These are phyloP conservation scores for Lagopus muta DNA, from an alignment of 2,113 vertebrate species.

Conservation along the genomic window DNA sequence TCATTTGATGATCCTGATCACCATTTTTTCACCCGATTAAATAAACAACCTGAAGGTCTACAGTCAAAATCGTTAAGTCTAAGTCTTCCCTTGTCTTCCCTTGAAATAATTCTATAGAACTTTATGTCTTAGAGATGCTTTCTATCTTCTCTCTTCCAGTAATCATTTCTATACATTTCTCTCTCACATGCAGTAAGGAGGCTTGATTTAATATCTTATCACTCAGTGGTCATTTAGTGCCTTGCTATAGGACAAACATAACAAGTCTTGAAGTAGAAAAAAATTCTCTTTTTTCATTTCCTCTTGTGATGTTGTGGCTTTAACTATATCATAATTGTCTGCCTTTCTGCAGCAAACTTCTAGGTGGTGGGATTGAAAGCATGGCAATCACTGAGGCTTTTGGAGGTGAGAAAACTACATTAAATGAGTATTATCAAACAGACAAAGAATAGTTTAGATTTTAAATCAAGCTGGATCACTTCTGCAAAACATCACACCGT, in stretches of 20 bases:
- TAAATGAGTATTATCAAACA: neutral
- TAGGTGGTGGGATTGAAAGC: constrained; percentile 97
- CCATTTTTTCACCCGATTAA: neutral
- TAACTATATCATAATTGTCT: neutral
- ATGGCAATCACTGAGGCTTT: constrained; percentile 99
- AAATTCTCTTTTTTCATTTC: neutral
- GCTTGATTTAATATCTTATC: neutral
- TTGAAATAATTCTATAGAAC: neutral
- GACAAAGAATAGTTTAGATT: neutral
- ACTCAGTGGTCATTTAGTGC: neutral
- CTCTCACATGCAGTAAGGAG: neutral
- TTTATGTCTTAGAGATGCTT: neutral
- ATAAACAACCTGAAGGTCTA: neutral
- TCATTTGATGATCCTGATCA: neutral
- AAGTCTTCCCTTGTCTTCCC: neutral
- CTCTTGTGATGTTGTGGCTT: neutral
- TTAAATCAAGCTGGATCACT: neutral
- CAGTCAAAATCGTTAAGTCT: neutral
- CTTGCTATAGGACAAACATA: neutral
- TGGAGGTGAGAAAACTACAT: constrained; percentile 85
- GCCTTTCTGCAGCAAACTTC: constrained; percentile 87
- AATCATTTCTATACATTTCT: neutral
- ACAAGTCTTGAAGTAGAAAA: neutral
- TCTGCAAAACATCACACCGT: neutral
- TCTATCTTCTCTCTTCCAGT: neutral